phyloP scores from a whole-genome alignment of 2,888 invertebrate genomes.

The Tipula lateralis region DNA sequence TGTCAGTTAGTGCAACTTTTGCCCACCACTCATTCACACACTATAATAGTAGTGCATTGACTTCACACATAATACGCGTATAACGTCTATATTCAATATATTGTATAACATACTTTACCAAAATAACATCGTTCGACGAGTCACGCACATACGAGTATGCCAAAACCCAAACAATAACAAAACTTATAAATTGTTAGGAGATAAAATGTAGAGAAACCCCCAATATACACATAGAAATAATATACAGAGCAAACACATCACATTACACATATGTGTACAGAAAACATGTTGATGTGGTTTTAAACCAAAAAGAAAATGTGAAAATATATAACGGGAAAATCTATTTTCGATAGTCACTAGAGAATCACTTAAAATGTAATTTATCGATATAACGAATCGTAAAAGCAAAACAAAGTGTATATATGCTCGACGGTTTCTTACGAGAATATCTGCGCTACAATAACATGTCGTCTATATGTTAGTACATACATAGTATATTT shows the following conservation, averaged over 20 bases:
- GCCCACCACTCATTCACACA: no score
- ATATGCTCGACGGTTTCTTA: neutral
- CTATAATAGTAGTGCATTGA: no score
- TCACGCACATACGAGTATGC: neutral
- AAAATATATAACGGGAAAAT: neutral
- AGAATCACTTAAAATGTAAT: constrained; percentile 19
- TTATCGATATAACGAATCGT: neutral
- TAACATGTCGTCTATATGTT: neutral
- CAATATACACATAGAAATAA: neutral
- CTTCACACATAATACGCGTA: no score
- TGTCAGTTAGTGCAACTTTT: no score
- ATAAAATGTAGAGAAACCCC: neutral
- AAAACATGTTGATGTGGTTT: neutral
- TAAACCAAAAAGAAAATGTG: neutral
- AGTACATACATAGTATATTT: neutral
- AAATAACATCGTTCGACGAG: no score
- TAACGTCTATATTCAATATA: no score
- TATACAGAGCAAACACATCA: neutral
- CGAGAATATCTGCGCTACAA: neutral
- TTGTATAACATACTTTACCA: no score
- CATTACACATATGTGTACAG: neutral
- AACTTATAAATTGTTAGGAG: neutral
- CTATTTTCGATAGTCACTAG: neutral
- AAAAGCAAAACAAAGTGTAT: neutral
- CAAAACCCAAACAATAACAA: neutral